These are phyloP conservation scores for Bolborhynchus lineola DNA, from an alignment of 2,113 vertebrate species.

Conservation along the genomic window DNA sequence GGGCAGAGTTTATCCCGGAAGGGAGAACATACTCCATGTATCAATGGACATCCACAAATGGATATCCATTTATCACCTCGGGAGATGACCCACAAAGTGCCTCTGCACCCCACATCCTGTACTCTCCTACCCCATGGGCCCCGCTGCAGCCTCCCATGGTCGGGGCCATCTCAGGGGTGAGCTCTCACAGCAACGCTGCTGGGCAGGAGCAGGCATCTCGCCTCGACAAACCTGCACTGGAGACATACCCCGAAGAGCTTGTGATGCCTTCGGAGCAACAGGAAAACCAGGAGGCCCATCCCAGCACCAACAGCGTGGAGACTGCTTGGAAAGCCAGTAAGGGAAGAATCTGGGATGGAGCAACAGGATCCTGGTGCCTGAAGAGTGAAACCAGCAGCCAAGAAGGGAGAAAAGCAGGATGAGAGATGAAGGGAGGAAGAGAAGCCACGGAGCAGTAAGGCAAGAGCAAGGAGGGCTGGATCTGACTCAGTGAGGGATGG, in stretches of 20 bases:
- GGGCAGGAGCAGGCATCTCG: accelerated
- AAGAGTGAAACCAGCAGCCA: not conserved
- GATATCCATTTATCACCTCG: not conserved
- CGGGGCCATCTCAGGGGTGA: too few relatives aligned
- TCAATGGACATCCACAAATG: too few relatives aligned
- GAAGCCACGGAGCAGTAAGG: accelerated
- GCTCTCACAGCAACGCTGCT: not conserved
- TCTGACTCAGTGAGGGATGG: not conserved
- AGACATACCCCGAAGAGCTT: too few relatives aligned
- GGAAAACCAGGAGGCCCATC: not conserved
- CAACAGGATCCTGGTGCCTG: not conserved
- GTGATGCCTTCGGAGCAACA: not conserved
- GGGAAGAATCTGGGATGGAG: not conserved
- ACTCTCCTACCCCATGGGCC: accelerated
- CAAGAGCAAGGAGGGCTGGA: not conserved
- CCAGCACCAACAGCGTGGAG: not conserved
- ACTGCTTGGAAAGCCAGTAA: not conserved
- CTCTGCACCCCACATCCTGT: not conserved
- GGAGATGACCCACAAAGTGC: not conserved
- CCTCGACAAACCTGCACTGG: too few relatives aligned
- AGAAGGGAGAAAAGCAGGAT: not conserved
- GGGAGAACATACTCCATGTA: not conserved
- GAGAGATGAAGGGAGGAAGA: not conserved
- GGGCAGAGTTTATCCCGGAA: not conserved
- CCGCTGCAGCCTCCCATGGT: too few relatives aligned